Base-by-base conservation (phyloP, 2,888 invertebrate genomes). In the Slavum lentiscoides region DNA sequence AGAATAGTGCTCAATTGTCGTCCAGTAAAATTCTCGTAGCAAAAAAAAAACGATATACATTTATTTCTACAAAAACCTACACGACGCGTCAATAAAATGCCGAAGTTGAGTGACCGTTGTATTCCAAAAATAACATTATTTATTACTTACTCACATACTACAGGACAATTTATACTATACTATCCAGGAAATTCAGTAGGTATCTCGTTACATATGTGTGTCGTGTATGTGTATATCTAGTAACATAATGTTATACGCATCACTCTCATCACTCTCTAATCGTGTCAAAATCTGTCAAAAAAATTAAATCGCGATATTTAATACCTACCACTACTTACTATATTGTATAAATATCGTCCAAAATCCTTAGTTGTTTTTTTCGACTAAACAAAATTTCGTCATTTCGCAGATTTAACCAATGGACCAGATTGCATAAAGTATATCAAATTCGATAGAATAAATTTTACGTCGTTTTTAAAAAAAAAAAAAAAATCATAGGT, bases 51-150 rank as follows among this genome's bases (percentile, higher is more conserved):
- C 4, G 59, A 59, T 19, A 6, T 11, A 49, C 49, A 49, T 49
- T 17, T 43, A n/a, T n/a, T n/a, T n/a, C 19, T 19, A 9, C 9
- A 7, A 17, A 43, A 74, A 53, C 30, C 1, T 15, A 19, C 49
- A 62, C 37, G n/a, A n/a, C n/a, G n/a, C 62, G 49, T 62, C 74
- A 74, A 74, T 74, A 62, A n/a, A 23, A 62, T 62, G 23, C 15
- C 53, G 37, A 62, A 62, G 49, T 19, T 37, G 49, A 8, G 8
- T 30, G 15, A 19, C 37, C 17, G 13, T 58, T 37, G 37, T 58
- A 53, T 62, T 53, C 62, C 53, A 53, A 64, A 64, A 61, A n/a
- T 73, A 74, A 74, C 30, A 64, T 62, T 74, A 64, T 62, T 74
- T 62, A 53, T n/a, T 53, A 21, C 43, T 6, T 49, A 23, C 30